Evolutionary conservation across 2,888 invertebrate species (phyloP).

Genomic region (Idaea biselata): DNA sequence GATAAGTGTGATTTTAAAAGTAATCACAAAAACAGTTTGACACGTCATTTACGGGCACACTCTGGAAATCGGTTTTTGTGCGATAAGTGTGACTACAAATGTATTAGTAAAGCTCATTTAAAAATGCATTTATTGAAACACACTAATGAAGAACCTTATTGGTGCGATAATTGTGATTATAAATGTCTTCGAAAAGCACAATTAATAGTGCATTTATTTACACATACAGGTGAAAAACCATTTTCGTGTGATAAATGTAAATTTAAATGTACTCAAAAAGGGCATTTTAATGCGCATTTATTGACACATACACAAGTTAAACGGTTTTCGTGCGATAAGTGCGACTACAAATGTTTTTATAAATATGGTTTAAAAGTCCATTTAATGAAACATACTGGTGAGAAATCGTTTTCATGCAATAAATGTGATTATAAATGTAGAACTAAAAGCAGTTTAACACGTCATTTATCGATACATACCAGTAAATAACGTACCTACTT

Average conservation of each 20-base stretch:
- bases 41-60: too few species aligned
- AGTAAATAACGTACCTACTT: too few species aligned
- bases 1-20: too few species aligned
- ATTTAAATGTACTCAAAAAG: background rate
- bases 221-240: background rate
- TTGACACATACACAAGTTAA: background rate
- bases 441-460: too few species aligned
- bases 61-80: too few species aligned
- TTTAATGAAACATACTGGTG: too few species aligned
- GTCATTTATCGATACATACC: too few species aligned
- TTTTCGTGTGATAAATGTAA: background rate
- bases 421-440: too few species aligned
- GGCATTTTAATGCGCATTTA: background rate
- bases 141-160: background rate
- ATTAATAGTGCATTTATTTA: background rate
- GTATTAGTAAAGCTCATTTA: background rate
- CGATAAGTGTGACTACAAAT: background rate
- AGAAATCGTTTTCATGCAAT: too few species aligned
- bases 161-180: background rate
- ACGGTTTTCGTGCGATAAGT: background rate
- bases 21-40: too few species aligned
- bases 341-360: too few species aligned
- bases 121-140: background rate
- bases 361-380: too few species aligned
- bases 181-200: background rate